Conservation (phyloP, 1,140 invertebrate species). For the Rhopalosiphum padi region DNA sequence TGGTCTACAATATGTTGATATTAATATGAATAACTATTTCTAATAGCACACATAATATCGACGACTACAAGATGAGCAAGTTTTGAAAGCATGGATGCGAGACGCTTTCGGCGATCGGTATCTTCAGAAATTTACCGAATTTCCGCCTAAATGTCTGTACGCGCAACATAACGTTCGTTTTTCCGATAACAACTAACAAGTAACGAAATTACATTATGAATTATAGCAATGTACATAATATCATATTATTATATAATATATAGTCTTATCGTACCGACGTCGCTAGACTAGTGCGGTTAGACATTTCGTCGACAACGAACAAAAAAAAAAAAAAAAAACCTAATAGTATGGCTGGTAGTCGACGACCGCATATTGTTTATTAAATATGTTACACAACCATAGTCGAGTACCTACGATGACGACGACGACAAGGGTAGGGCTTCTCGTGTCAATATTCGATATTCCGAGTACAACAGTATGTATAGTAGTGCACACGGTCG, state of each 20-base stretch:
- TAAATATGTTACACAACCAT: conserved; percentile 19
- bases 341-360: not conserved
- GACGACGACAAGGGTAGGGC: conserved; percentile 27
- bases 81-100: not conserved
- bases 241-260: not conserved
- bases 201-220: not conserved
- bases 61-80: not conserved
- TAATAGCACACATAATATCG: not conserved
- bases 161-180: not conserved
- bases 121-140: not conserved
- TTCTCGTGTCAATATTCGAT: conserved; percentile 49
- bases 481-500: not conserved
- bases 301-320: not conserved
- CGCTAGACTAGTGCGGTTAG: not conserved
- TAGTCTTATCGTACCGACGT: not conserved
- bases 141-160: not conserved
- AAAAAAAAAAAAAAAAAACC: not conserved
- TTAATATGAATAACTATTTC: not conserved
- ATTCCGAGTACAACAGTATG: not conserved
- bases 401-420: not conserved
- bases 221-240: not conserved
- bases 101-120: not conserved
- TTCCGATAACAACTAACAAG: not conserved
- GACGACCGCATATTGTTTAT: not conserved
- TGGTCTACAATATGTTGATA: not conserved